Percentiles rank a stretch among this genome's conserved stretches.
phyloP scores from a whole-genome alignment of 2,113 vertebrate genomes.

The Zosterops lateralis region DNA sequence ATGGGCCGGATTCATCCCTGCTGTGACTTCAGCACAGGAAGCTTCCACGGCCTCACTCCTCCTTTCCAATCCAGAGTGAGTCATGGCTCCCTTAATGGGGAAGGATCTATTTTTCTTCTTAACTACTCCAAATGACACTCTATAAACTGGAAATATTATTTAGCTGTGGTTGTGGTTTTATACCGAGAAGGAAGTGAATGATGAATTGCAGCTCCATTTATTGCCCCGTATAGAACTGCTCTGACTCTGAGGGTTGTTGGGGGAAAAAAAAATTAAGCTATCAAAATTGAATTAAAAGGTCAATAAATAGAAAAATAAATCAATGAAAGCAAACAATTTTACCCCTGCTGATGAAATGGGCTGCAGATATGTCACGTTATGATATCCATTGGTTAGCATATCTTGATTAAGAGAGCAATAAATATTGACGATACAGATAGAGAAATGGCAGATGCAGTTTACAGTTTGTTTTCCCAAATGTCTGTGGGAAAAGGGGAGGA shows the following conservation, averaged over 20 bases:
- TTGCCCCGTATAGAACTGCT: not conserved
- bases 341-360: not conserved
- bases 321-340: slow-evolving; percentile 24
- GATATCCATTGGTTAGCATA: not conserved
- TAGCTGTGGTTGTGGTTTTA: slow-evolving; percentile 50
- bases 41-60: not conserved
- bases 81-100: slow-evolving; percentile 8
- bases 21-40: not conserved
- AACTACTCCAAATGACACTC: slow-evolving; percentile 19
- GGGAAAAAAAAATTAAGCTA: slow-evolving; percentile 8
- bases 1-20: not conserved
- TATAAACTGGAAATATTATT: slow-evolving; percentile 54
- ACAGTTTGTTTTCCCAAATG: not conserved
- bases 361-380: not conserved
- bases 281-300: slow-evolving; percentile 53
- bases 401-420: not conserved
- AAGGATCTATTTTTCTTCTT: slow-evolving; percentile 43
- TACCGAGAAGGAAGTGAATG: not conserved
- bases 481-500: not conserved
- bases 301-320: slow-evolving; percentile 45
- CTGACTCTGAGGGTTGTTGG: not conserved
- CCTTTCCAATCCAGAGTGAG: not conserved
- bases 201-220: slow-evolving; percentile 22
- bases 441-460: not conserved
- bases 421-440: not conserved